Base-by-base conservation (phyloP, 1,140 invertebrate genomes). In the Rhynchophorus ferrugineus region DNA sequence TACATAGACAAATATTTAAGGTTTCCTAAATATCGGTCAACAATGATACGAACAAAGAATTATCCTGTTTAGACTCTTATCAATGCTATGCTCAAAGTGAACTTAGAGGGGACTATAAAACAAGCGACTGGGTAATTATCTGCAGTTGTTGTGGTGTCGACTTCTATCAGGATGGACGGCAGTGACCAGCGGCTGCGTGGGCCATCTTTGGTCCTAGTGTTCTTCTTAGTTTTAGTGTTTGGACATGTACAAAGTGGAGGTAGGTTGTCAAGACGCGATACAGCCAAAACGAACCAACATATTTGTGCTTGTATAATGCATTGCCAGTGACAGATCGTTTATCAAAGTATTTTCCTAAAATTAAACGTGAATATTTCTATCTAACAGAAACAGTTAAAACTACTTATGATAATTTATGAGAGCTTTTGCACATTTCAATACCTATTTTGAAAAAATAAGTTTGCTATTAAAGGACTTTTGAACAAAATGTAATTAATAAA, bases 31-130 rank as follows among this genome's bases (percentile, higher is more conserved):
- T n/a, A n/a, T n/a, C n/a, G n/a, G n/a, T n/a, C n/a, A n/a, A n/a
- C n/a, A n/a, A n/a, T n/a, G n/a, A n/a, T n/a, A n/a, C n/a, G n/a
- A n/a, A n/a, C n/a, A n/a, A n/a, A n/a, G n/a, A n/a, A n/a, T n/a
- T n/a, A n/a, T n/a, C n/a, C n/a, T n/a, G n/a, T n/a, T n/a, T n/a
- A n/a, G n/a, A n/a, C n/a, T n/a, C n/a, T n/a, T n/a, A n/a, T n/a
- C n/a, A n/a, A n/a, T n/a, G n/a, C n/a, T n/a, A n/a, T n/a, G 24
- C 16, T 41, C 2, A 41, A 41, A 18, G 17, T 41, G 20, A 41
- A 41, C 38, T 17, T 41, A 41, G 18, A 20, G 38, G 38, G 14
- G 38, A 41, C 13, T 41, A 41, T 41, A 41, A 41, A 41, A 41
- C 14, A 14, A 7, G 18, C 18, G 14, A 11, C 14, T 14, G 16